phyloP scores from a whole-genome alignment of 2,888 invertebrate genomes.

The Troides aeacus region DNA sequence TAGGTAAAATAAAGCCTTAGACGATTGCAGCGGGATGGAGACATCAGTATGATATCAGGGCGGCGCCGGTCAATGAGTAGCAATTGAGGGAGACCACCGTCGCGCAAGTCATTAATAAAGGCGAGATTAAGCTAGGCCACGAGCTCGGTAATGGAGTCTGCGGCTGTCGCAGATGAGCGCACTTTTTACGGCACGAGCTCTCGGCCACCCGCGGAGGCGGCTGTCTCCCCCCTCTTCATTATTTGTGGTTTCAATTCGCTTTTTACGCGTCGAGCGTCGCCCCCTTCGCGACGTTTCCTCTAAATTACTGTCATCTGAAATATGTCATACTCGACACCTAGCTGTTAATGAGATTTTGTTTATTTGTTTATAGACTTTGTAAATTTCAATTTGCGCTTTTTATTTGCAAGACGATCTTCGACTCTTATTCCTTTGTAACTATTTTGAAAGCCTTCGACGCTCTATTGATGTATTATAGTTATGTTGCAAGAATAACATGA shows the following conservation, averaged over 20 bases:
- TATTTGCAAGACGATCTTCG: neutral
- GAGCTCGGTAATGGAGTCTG: constrained; percentile 62
- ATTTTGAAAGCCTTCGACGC: too few species aligned
- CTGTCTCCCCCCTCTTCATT: constrained; percentile 64
- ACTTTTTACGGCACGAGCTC: constrained; percentile 77
- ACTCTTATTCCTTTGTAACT: too few species aligned
- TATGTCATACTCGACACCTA: constrained; percentile 50
- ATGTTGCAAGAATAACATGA: too few species aligned
- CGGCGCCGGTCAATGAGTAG: constrained; percentile 40
- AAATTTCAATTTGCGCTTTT: constrained; percentile 8
- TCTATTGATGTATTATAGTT: too few species aligned
- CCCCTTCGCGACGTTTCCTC: constrained; percentile 32
- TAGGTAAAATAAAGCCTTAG: constrained; percentile 26
- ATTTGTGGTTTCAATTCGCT: constrained; percentile 79
- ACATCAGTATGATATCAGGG: constrained; percentile 46
- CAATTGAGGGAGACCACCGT: constrained; percentile 54
- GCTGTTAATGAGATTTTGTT: constrained; percentile 24
- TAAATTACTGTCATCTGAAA: constrained; percentile 54
- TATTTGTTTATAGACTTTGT: constrained; percentile 9
- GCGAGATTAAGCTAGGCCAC: constrained; percentile 68
- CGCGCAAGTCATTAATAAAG: constrained; percentile 65
- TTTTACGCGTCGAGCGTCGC: constrained; percentile 53
- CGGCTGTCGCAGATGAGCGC: constrained; percentile 67
- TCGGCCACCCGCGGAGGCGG: constrained; percentile 73
- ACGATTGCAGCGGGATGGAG: constrained; percentile 44